phyloP scores from a whole-genome alignment of 2,888 invertebrate species.

The Thysanoteuthis rhombus region DNA sequence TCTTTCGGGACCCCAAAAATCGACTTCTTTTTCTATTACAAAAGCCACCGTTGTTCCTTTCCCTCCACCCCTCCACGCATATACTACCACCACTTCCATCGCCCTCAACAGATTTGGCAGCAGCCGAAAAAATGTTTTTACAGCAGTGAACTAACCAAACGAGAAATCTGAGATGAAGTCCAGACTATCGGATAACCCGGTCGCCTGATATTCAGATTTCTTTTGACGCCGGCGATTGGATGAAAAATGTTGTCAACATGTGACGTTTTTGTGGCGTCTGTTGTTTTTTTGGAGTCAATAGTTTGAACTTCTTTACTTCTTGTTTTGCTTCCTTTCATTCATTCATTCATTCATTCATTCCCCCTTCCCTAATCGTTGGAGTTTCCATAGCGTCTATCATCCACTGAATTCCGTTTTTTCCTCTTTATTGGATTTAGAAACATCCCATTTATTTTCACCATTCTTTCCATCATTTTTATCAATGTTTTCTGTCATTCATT shows the following conservation, averaged over 20 bases:
- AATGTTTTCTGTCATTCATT: background rate
- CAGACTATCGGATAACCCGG: background rate
- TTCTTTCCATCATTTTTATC: background rate
- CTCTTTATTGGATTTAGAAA: background rate
- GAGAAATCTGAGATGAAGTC: background rate
- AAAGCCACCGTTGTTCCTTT: background rate
- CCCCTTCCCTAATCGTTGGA: background rate
- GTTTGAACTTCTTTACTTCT: background rate
- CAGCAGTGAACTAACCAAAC: background rate
- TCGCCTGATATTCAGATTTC: background rate
- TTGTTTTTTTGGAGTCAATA: background rate
- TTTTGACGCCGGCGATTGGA: background rate
- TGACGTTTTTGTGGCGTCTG: background rate
- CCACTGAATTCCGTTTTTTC: background rate
- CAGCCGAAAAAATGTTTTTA: background rate
- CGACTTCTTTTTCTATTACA: background rate
- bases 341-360: background rate
- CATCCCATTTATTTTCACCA: too few relatives aligned
- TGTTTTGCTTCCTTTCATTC: background rate
- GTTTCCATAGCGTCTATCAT: background rate
- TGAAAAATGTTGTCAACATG: background rate
- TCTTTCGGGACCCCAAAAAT: background rate
- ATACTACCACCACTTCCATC: background rate
- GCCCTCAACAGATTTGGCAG: background rate
- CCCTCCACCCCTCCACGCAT: background rate